These are phyloP conservation scores for Aythya fuligula DNA, from an alignment of 2,797 vertebrate genomes.

Conservation along the genomic window DNA sequence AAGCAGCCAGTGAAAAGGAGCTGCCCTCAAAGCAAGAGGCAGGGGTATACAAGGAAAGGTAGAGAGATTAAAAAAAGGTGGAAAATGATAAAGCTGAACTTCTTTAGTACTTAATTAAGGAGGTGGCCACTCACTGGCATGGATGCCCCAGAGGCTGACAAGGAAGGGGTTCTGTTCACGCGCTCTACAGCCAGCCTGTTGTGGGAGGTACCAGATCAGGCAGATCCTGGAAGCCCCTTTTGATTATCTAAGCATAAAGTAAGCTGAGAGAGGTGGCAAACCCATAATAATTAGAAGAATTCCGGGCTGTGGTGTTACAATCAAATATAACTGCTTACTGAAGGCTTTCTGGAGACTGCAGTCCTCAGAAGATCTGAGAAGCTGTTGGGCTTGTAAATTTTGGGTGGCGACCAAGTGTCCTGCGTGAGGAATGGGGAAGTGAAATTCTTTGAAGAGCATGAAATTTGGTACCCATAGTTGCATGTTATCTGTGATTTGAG, in stretches of 20 bases:
- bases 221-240: neutral
- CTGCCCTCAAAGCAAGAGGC: neutral
- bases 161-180: neutral
- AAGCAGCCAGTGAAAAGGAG: neutral
- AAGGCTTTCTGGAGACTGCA: no score
- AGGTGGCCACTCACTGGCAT: neutral
- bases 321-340: neutral
- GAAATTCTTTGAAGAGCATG: neutral
- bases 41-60: neutral
- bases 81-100: neutral
- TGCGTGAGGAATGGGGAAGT: neutral
- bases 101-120: neutral
- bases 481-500: neutral
- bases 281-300: accelerated
- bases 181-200: neutral
- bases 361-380: neutral
- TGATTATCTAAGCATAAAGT: neutral
- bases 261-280: neutral
- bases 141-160: neutral
- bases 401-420: neutral
- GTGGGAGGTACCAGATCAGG: neutral
- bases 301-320: neutral
- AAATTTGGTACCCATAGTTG: neutral
- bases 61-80: neutral
- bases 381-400: neutral